Evolutionary conservation across 2,113 vertebrate species (phyloP), one percentile per base, ranked within the genome.

Genomic region (Sigmodon hispidus): DNA sequence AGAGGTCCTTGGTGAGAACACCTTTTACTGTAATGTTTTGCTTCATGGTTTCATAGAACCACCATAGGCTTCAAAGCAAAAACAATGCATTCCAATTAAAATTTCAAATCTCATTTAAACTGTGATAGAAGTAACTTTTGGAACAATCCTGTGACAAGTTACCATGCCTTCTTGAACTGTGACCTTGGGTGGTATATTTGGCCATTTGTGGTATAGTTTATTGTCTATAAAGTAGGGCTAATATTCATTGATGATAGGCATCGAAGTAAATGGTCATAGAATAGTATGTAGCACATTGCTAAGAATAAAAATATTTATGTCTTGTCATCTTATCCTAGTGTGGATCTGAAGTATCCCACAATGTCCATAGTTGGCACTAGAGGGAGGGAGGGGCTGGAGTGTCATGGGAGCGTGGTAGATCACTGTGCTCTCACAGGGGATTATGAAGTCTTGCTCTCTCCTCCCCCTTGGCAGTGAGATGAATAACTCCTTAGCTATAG

Each of bases 231-330:
- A 85, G 36, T 89, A 26, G 31, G 57, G 65, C 29, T 50, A 48
- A 77, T 91, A 24, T 17, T 36, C 45, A 67, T 80, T 65, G 22
- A 48, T 76, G 13, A 40, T 72, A 29, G 57, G 22, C 52, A 65
- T 36, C 81, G 55, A 61, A 59, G 43, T 31, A 86, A 29, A 50
- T 89, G 5, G 75, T 24, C 83, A 1, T 43, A 89, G 29, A 91
- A 59, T 17, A 61, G 57, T 87, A 89, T 70, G 22, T 76, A 55
- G 72, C 13, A 80, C 7, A 43, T 85, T 70, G 48, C 70, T 83
- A 79, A 72, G 88, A 96, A 65, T 57, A 43, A 70, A 48, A 77
- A 93, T 70, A 89, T 59, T 72, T 93, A n/a, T 81, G 63, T 93
- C 5, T 94, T 77, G 6, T 80, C 19, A 24, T 26, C 24, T 89